These are phyloP conservation scores for Rhinoptilus africanus DNA, from an alignment of 2,113 vertebrate genomes.

Conservation along the genomic window DNA sequence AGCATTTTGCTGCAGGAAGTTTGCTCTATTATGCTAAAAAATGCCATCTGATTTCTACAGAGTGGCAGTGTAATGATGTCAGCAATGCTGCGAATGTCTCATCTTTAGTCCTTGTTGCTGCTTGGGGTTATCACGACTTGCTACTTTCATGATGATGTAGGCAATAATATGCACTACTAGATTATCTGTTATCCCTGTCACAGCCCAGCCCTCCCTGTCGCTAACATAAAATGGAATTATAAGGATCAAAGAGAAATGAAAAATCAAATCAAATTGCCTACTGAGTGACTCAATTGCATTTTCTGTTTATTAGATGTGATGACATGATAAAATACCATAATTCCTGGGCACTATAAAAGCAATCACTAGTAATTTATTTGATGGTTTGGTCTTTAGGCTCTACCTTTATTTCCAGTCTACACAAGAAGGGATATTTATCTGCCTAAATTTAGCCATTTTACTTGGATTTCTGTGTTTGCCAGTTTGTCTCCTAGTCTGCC, in stretches of 20 bases:
- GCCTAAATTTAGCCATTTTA: neutral
- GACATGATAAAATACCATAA: conserved; percentile 7
- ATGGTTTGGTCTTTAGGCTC: neutral
- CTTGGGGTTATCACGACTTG: conserved; percentile 17
- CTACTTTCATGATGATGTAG: neutral
- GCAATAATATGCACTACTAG: neutral
- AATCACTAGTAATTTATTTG: conserved; percentile 14
- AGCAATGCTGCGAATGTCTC: neutral
- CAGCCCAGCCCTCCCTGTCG: neutral
- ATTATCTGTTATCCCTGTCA: neutral
- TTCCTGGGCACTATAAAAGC: conserved; percentile 5
- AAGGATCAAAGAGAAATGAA: conserved; percentile 20
- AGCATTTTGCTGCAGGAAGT: neutral
- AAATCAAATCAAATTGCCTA: conserved; percentile 32
- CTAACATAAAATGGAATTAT: neutral
- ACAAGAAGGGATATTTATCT: conserved; percentile 7
- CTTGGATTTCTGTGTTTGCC: conserved; percentile 16
- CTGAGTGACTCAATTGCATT: conserved; percentile 11
- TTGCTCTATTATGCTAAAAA: neutral
- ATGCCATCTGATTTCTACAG: neutral
- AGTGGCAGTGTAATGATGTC: neutral
- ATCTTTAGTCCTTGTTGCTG: neutral
- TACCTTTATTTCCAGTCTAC: neutral
- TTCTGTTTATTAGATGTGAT: conserved; percentile 41
- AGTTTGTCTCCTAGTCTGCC: neutral